phyloP scores from a whole-genome alignment of 2,888 invertebrate genomes.

The Drosophila paracracens region DNA sequence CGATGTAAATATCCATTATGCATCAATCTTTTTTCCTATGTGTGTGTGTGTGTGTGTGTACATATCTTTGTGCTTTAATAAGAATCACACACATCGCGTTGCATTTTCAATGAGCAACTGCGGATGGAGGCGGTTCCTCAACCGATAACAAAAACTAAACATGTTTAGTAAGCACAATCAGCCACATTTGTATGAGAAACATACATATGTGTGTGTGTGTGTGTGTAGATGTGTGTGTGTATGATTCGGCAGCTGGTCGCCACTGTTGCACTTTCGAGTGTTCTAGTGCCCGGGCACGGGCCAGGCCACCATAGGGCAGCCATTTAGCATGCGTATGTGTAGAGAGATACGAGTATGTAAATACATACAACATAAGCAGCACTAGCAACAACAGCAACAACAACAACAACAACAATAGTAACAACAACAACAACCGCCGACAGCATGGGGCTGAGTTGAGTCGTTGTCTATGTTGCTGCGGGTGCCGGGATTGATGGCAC shows the following conservation, averaged over 20 bases:
- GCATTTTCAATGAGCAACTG: conserved; percentile 68
- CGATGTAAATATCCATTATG: conserved; percentile 44
- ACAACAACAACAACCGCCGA: conserved; percentile 37
- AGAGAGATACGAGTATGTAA: conserved; percentile 7
- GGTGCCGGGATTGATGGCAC: conserved; percentile 79
- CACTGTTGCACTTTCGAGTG: conserved; percentile 47
- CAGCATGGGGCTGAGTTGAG: conserved; percentile 49
- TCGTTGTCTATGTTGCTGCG: conserved; percentile 69
- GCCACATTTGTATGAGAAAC: conserved; percentile 25
- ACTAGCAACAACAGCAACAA: conserved; percentile 32
- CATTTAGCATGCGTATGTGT: conserved; percentile 57
- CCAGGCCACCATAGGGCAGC: conserved; percentile 53
- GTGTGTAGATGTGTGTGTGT: conserved; percentile 2
- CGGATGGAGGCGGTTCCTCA: conserved; percentile 62
- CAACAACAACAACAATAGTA: neutral
- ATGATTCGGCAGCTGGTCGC: conserved; percentile 34
- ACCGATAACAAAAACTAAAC: conserved; percentile 64
- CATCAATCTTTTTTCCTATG: conserved; percentile 57
- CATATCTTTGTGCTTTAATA: conserved; percentile 60
- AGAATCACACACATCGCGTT: conserved; percentile 70
- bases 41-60: neutral
- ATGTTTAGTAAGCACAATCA: conserved; percentile 62
- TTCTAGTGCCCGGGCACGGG: conserved; percentile 52
- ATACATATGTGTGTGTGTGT: conserved; percentile 4
- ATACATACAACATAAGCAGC: conserved; percentile 8